Base-by-base conservation (phyloP, 2,113 vertebrate species). In the Hassar affinis region DNA sequence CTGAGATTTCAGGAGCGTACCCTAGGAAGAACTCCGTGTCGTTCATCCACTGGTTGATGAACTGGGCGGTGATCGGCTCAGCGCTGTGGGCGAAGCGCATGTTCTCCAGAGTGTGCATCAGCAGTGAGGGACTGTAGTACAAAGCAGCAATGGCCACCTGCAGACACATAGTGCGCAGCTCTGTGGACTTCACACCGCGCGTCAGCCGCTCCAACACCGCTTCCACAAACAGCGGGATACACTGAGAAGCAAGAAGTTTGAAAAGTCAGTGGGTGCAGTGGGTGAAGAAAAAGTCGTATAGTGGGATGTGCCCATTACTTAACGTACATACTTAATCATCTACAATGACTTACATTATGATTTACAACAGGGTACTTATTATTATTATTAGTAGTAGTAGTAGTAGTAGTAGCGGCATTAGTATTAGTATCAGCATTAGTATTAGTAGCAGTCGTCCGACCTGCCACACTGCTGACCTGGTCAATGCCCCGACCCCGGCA, bases 21-120 rank as follows among this genome's bases (percentile, higher is more conserved):
- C 98, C 98, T 42, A 98, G 92, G 87, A 99, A 99, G 91, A 96
- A 98, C 90, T 99, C 97, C 0, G 98, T 99, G 89, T 99, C 98
- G 8, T 95, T 98, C 95, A 99, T 98, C 98, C 98, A 99, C 89
- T 99, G 97, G 92, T 99, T 99, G 91, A 99, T 95, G 89, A 99
- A 99, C 93, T 97, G 97, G 0, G 95, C 95, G 0, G 97, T 99
- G 90, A 99, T 95, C 20, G 97, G 96, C 62, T 97, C 96, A 0
- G 96, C 94, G 89, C 93, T 96, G 89, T 96, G 95, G 15, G 96
- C 96, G 90, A 99, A 95, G 85, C 95, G 96, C 89, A 97, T 95
- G 88, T 94, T 96, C 85, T 99, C 98, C 82, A 99, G 92, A 0
- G 97, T 99, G 85, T 97, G 95, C 18, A 99, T 87, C 86, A 99